Conservation (phyloP, 37 sponge, comb jelly and placozoan genomes). For the Halisarca cf. caerulea region DNA sequence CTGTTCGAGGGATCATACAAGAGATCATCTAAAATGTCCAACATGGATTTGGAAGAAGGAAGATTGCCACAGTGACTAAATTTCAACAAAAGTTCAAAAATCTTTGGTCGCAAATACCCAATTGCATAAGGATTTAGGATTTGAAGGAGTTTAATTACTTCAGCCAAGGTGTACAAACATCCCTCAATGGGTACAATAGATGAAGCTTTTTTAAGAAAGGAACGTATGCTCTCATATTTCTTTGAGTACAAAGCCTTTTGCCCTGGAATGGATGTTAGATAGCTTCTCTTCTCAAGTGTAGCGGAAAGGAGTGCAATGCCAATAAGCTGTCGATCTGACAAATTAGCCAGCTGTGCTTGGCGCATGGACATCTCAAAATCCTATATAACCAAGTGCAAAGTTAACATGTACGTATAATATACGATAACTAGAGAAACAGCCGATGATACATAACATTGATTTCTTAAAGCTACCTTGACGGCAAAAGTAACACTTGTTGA, state of each 20-base stretch:
- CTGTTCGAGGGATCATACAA: neutral
- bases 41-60: neutral
- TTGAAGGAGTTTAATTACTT: neutral
- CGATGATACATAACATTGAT: too few species aligned
- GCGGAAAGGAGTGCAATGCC: neutral
- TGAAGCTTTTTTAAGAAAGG: neutral
- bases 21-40: neutral
- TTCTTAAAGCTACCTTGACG: constrained; percentile 2
- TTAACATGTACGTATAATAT: too few species aligned
- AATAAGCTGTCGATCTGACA: neutral
- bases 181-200: constrained; percentile 36
- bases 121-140: neutral
- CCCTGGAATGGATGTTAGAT: neutral
- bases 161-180: neutral
- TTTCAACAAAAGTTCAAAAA: neutral
- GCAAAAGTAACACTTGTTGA: neutral
- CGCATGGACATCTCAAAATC: constrained; percentile 2
- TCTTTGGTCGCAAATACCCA: neutral
- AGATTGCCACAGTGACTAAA: neutral
- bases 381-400: too few species aligned
- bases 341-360: neutral
- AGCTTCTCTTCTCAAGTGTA: neutral
- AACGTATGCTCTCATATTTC: neutral
- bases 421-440: too few species aligned
- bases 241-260: neutral